These are phyloP conservation scores for Maniola jurtina DNA, from an alignment of 1,140 invertebrate species.

Conservation along the genomic window DNA sequence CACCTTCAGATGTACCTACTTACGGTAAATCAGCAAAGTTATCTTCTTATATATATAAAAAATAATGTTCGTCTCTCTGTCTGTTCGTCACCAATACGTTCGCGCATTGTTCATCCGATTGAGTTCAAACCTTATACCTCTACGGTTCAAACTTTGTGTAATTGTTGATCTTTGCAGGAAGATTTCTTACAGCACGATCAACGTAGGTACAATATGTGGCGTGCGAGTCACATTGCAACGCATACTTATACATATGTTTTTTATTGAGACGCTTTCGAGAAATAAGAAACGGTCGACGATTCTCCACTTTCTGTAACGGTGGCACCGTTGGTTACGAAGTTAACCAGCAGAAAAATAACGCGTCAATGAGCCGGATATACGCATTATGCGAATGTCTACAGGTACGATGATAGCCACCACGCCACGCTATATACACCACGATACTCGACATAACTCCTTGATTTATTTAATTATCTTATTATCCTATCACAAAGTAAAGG, in stretches of 20 bases:
- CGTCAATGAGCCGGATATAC: constrained; percentile 22
- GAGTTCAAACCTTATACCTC: no score
- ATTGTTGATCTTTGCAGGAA: no score
- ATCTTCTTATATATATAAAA: no score
- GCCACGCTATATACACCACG: constrained; percentile 16
- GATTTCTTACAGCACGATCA: no score
- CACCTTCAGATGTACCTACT: background rate
- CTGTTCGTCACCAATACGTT: no score
- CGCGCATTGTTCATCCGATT: no score
- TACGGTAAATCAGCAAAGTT: background rate
- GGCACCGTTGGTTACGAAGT: constrained; percentile 23
- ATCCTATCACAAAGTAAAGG: no score
- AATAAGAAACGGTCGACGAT: constrained; percentile 4
- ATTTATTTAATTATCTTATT: constrained; percentile 27
- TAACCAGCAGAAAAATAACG: constrained; percentile 27
- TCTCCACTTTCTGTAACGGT: constrained; percentile 23
- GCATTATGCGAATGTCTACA: background rate
- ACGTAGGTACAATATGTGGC: no score
- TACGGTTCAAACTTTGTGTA: no score
- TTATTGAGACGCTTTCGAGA: background rate
- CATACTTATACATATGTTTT: background rate
- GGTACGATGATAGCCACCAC: background rate
- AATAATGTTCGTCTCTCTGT: no score
- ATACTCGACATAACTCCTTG: constrained; percentile 20
- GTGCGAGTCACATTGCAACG: no score